Evolutionary conservation across 2,888 invertebrate species (phyloP).

Genomic region (Calliphora vomitoria): DNA sequence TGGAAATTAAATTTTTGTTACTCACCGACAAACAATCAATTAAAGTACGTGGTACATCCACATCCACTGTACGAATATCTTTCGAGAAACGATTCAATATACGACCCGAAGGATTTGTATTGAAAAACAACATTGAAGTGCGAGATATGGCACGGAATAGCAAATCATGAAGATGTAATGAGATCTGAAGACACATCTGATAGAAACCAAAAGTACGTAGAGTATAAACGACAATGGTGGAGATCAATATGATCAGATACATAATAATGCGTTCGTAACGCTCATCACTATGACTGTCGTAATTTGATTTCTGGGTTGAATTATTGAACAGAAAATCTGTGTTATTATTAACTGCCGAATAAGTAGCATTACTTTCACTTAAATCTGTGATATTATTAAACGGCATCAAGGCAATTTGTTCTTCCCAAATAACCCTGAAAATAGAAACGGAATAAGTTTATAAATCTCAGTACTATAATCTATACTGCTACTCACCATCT

Average conservation of each 20-base stretch:
- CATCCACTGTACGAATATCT: slow-evolving; percentile 88
- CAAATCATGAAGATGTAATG: slow-evolving; percentile 89
- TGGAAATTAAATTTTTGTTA: slow-evolving; percentile 29
- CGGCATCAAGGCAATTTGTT: slow-evolving; percentile 72
- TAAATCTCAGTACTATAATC: neutral
- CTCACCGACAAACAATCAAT: slow-evolving; percentile 87
- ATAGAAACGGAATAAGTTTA: neutral
- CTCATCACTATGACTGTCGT: slow-evolving; percentile 71
- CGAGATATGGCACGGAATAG: slow-evolving; percentile 91
- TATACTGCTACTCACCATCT: slow-evolving; percentile 86
- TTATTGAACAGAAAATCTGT: slow-evolving; percentile 69
- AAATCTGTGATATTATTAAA: neutral
- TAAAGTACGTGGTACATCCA: slow-evolving; percentile 86
- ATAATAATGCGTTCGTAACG: slow-evolving; percentile 79
- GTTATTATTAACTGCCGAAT: slow-evolving; percentile 15
- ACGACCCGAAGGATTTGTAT: slow-evolving; percentile 88
- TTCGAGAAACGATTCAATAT: slow-evolving; percentile 92
- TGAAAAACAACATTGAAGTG: slow-evolving; percentile 91
- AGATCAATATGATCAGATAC: slow-evolving; percentile 78
- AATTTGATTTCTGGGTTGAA: slow-evolving; percentile 2
- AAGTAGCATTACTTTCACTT: neutral
- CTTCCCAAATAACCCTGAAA: slow-evolving; percentile 82
- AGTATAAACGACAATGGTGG: slow-evolving; percentile 85
- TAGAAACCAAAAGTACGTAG: slow-evolving; percentile 88
- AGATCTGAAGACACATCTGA: slow-evolving; percentile 90